These are phyloP conservation scores for Parascotia fuliginaria DNA, from an alignment of 2,888 invertebrate species.

Conservation along the genomic window DNA sequence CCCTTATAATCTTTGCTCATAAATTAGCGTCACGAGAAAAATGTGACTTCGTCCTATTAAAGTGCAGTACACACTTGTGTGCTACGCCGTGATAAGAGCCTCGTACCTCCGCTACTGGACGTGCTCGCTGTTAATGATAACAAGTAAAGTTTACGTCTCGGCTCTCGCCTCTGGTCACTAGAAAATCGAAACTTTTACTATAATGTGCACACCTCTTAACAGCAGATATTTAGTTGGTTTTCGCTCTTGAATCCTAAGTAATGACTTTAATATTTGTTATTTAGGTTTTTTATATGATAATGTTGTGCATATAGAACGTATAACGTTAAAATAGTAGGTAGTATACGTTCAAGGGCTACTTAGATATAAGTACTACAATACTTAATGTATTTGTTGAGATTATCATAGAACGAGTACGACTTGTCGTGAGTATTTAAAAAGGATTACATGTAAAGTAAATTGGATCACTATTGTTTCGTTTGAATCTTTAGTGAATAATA, in stretches of 20 bases:
- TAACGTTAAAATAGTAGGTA: not conserved
- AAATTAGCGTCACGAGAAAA: not conserved
- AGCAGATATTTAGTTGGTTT: slow-evolving; percentile 10
- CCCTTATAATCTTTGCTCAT: not conserved
- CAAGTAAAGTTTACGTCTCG: not conserved
- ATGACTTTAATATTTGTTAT: too few relatives aligned
- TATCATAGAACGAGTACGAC: slow-evolving; percentile 6
- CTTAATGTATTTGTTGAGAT: slow-evolving; percentile 35
- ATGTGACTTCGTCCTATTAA: not conserved
- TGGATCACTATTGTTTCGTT: slow-evolving; percentile 18
- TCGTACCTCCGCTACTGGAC: not conserved
- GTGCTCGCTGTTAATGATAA: slow-evolving; percentile 23
- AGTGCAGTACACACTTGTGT: slow-evolving; percentile 22
- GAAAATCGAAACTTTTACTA: slow-evolving; percentile 25
- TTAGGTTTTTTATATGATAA: not conserved
- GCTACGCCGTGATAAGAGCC: slow-evolving; percentile 17
- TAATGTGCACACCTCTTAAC: slow-evolving; percentile 13
- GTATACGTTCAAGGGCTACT: slow-evolving; percentile 15
- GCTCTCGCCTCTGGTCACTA: not conserved
- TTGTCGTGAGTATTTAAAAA: slow-evolving; percentile 1
- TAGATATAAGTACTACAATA: slow-evolving; percentile 17
- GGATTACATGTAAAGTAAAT: slow-evolving; percentile 20
- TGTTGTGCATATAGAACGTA: too few relatives aligned
- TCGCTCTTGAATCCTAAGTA: slow-evolving; percentile 4
- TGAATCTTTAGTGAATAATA: too few relatives aligned